phyloP scores from a whole-genome alignment of 2,113 vertebrate genomes.

The Plotosus lineatus region DNA sequence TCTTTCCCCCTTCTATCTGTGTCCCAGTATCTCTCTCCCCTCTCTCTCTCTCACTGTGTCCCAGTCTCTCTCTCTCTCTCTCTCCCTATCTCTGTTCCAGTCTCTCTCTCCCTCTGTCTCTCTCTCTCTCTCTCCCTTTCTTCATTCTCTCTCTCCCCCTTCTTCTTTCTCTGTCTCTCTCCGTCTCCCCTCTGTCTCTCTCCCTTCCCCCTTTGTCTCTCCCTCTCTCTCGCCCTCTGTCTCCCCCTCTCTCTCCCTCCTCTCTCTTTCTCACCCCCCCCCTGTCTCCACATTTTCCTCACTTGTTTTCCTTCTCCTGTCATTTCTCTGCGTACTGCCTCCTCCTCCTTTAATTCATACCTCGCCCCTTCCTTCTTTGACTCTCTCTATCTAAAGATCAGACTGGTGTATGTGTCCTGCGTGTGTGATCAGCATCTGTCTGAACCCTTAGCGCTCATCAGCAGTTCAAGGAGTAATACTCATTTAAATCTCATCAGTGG shows the following conservation, averaged over 20 bases:
- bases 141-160: background rate
- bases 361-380: background rate
- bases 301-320: background rate
- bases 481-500: constrained; percentile 54
- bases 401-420: constrained; percentile 29
- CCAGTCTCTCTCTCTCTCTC: too few species aligned
- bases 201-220: too few species aligned
- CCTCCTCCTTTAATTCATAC: background rate
- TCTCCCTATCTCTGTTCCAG: too few species aligned
- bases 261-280: background rate
- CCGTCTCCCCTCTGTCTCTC: too few species aligned
- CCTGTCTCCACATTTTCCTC: too few species aligned
- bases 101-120: background rate
- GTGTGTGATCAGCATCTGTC: constrained; percentile 43
- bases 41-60: too few species aligned
- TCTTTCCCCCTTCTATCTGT: background rate
- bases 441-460: constrained; percentile 28
- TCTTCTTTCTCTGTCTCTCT: too few species aligned
- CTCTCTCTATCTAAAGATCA: constrained; percentile 41
- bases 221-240: too few species aligned
- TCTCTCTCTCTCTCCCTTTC: background rate
- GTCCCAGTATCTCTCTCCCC: background rate
- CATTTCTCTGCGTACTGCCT: too few species aligned
- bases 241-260: background rate
- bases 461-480: constrained; percentile 39